These are phyloP conservation scores for Mormyrus lacerda DNA, from an alignment of 2,113 vertebrate species.

Conservation along the genomic window DNA sequence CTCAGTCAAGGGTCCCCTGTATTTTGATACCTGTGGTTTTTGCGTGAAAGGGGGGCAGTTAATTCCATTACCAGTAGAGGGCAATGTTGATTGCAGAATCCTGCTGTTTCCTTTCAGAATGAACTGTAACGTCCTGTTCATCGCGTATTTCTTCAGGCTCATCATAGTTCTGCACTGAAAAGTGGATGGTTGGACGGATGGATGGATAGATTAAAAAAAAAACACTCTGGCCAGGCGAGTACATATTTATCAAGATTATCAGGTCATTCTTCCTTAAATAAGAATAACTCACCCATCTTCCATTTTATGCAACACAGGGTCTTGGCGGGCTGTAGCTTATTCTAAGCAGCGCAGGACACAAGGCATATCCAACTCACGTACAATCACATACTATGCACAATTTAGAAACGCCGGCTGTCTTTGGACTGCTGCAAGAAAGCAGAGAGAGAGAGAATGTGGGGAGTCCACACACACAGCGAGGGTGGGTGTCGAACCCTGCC, in stretches of 20 bases:
- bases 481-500: not conserved
- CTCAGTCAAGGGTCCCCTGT: too few species aligned
- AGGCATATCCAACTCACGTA: not conserved
- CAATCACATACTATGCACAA: not conserved
- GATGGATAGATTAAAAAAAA: not conserved
- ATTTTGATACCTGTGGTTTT: not conserved
- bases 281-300: not conserved
- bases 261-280: not conserved
- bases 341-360: not conserved
- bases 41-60: not conserved
- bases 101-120: not conserved
- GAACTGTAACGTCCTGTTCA: not conserved
- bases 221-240: not conserved
- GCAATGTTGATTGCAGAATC: constrained; percentile 9
- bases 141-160: not conserved
- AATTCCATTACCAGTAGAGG: not conserved
- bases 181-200: not conserved
- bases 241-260: not conserved
- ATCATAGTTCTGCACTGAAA: not conserved
- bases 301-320: not conserved
- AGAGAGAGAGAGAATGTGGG: not conserved
- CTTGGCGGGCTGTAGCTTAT: not conserved
- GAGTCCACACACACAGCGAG: not conserved
- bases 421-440: not conserved
- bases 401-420: not conserved